These are phyloP conservation scores for Aradophagus sp. DNA, from an alignment of 1,140 invertebrate genomes.

Conservation along the genomic window DNA sequence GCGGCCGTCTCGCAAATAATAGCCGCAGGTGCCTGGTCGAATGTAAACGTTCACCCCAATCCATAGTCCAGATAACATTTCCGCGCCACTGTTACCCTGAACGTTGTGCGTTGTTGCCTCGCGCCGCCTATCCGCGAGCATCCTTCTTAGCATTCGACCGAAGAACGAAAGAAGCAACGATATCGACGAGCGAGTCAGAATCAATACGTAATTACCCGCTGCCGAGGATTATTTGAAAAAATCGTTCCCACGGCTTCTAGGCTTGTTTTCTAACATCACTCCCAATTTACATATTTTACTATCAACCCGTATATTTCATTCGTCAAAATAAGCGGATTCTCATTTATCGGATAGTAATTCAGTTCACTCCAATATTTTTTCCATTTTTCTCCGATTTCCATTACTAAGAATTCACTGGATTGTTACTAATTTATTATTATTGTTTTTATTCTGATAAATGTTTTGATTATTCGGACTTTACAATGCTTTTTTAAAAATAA, in stretches of 20 bases:
- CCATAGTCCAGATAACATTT: slow-evolving; percentile 42
- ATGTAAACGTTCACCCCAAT: slow-evolving; percentile 29
- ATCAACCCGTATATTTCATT: slow-evolving; percentile 49
- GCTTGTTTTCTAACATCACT: slow-evolving; percentile 42
- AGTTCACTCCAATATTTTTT: slow-evolving; percentile 14
- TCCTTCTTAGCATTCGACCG: slow-evolving; percentile 38
- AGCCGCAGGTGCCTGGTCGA: slow-evolving; percentile 24
- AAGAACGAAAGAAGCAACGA: too few relatives aligned
- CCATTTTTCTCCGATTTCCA: too few relatives aligned
- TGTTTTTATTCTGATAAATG: too few relatives aligned
- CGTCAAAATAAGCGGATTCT: slow-evolving; percentile 35
- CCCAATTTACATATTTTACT: slow-evolving; percentile 51
- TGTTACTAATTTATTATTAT: too few relatives aligned
- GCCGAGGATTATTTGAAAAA: slow-evolving; percentile 57
- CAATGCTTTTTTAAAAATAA: too few relatives aligned
- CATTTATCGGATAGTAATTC: slow-evolving; percentile 39
- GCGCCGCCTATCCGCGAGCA: slow-evolving; percentile 39
- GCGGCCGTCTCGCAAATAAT: slow-evolving; percentile 21
- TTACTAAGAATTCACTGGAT: too few relatives aligned
- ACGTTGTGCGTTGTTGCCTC: slow-evolving; percentile 18
- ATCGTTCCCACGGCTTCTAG: slow-evolving; percentile 58
- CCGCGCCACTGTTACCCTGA: slow-evolving; percentile 31
- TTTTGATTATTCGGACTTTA: too few relatives aligned
- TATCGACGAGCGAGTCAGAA: slow-evolving; percentile 38
- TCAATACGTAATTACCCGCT: slow-evolving; percentile 42